Percentiles rank a stretch among this genome's conserved stretches.
Conservation (phyloP, 1,140 invertebrate species). For the Lepidurus apus region DNA sequence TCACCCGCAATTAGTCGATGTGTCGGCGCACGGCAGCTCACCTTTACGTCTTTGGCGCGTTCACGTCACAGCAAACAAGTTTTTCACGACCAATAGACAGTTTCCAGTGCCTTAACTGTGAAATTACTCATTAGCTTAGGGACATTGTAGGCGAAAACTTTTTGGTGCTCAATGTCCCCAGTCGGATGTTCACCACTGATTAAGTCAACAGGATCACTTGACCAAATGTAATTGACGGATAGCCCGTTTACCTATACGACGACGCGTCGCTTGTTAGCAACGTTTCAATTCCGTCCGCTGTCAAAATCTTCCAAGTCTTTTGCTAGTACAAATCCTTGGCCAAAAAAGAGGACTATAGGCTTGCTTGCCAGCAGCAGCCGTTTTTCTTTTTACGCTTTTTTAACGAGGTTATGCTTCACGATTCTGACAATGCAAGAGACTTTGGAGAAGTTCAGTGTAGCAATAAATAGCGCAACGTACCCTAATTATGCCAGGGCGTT, state of each 20-base stretch:
- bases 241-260: too few species aligned
- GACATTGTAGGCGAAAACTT: constrained; percentile 2
- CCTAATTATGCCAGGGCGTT: constrained; percentile 7
- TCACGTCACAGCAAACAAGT: constrained; percentile 5
- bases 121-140: background rate
- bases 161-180: background rate
- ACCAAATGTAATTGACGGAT: background rate
- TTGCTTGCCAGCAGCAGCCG: background rate
- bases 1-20: background rate
- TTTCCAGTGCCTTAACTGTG: background rate
- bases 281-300: background rate
- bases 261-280: too few species aligned
- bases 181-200: background rate
- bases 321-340: too few species aligned
- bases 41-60: background rate
- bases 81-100: background rate
- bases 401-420: background rate
- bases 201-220: background rate
- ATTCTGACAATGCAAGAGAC: background rate
- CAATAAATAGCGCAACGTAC: background rate
- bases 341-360: background rate
- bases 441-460: background rate
- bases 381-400: background rate
- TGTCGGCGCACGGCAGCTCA: background rate
- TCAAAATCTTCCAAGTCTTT: too few species aligned